phyloP scores from a whole-genome alignment of 2,113 vertebrate genomes.

The Okapia johnstoni region DNA sequence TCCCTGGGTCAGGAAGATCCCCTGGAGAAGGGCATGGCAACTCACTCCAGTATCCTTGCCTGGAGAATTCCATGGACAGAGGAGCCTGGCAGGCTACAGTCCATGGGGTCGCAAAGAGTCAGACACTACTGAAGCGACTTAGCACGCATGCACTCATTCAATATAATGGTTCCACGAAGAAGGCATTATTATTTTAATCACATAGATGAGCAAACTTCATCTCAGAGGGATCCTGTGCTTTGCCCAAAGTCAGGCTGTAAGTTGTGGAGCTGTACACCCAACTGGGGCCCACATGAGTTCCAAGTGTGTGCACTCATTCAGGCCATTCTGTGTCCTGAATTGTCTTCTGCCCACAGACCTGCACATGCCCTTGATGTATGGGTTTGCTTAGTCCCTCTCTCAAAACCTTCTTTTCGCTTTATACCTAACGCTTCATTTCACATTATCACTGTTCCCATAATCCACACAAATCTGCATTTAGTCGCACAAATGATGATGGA shows the following conservation, averaged over 20 bases:
- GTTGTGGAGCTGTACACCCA: not conserved
- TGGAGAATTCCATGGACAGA: not conserved
- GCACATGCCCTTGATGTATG: too few relatives aligned
- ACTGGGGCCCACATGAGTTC: not conserved
- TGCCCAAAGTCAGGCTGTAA: not conserved
- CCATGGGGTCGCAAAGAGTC: not conserved
- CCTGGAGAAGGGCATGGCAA: not conserved
- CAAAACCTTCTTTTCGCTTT: not conserved
- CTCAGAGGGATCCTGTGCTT: not conserved
- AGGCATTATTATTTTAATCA: not conserved
- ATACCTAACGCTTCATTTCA: not conserved
- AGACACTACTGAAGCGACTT: not conserved
- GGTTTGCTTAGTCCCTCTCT: too few relatives aligned
- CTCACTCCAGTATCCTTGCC: not conserved
- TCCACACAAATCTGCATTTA: not conserved
- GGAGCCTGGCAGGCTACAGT: not conserved
- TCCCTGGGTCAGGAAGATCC: not conserved
- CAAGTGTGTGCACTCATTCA: fast-evolving
- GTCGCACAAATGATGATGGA: not conserved
- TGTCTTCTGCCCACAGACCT: fast-evolving
- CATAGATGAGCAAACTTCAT: not conserved
- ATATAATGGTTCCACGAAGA: not conserved
- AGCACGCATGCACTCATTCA: not conserved
- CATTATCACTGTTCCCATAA: not conserved
- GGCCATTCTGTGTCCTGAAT: not conserved